These are phyloP conservation scores for Sebastes vulpes DNA, from an alignment of 2,797 vertebrate species.

Conservation along the genomic window DNA sequence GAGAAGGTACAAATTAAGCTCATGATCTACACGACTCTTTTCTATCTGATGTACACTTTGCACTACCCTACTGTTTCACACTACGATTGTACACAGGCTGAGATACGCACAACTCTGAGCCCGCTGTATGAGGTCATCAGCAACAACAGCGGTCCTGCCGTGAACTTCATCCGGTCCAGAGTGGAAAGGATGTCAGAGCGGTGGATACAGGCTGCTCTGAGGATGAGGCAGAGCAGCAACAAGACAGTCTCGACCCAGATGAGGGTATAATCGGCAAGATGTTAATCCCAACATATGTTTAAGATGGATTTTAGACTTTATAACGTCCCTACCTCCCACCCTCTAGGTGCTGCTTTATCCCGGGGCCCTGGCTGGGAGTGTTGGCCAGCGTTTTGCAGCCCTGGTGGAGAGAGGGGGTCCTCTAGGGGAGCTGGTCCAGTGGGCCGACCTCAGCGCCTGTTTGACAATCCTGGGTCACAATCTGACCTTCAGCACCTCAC, in stretches of 20 bases:
- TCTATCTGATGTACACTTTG: not conserved
- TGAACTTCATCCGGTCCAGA: constrained; percentile 78
- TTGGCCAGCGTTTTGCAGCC: constrained; percentile 74
- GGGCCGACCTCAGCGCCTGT: constrained; percentile 81
- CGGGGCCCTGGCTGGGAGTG: constrained; percentile 71
- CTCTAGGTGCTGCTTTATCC: constrained; percentile 81
- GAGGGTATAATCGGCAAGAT: constrained; percentile 57
- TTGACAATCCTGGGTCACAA: constrained; percentile 82
- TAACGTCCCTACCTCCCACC: not conserved
- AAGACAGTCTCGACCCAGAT: constrained; percentile 46
- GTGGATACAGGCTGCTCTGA: constrained; percentile 73
- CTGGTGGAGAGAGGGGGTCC: constrained; percentile 82
- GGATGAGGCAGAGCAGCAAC: constrained; percentile 54
- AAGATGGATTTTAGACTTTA: not conserved
- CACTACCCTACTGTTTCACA: not conserved
- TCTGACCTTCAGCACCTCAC: constrained; percentile 77
- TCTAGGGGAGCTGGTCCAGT: constrained; percentile 85
- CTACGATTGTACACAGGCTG: constrained; percentile 52
- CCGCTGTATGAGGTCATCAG: constrained; percentile 61
- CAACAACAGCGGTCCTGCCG: constrained; percentile 66
- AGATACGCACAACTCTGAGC: constrained; percentile 58
- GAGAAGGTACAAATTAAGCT: constrained; percentile 57
- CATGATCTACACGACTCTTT: not conserved
- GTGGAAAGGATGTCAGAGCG: constrained; percentile 75
- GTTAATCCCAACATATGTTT: not conserved